Evolutionary conservation across 2,888 invertebrate genomes (phyloP).

Genomic region (Leucozona laternaria): DNA sequence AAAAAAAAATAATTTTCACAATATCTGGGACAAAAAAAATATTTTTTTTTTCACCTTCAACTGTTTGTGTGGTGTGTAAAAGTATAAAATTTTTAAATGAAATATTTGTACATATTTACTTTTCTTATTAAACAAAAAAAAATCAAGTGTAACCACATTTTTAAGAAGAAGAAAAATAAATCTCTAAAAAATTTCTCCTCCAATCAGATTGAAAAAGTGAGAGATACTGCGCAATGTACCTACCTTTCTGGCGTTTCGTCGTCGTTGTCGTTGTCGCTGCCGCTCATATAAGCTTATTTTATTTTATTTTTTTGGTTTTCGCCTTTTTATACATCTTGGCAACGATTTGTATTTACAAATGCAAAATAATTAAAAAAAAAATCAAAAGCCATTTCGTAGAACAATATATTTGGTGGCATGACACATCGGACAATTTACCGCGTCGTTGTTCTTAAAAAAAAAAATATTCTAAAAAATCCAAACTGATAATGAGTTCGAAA

Average conservation of each 20-base stretch:
- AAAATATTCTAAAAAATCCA: not conserved
- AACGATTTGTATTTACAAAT: slow-evolving; percentile 65
- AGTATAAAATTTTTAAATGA: not conserved
- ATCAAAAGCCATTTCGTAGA: slow-evolving; percentile 30
- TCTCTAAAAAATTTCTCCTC: slow-evolving; percentile 25
- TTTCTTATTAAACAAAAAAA: slow-evolving; percentile 39
- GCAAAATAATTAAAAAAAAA: slow-evolving; percentile 38
- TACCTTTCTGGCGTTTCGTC: slow-evolving; percentile 43
- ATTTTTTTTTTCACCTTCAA: slow-evolving; percentile 18
- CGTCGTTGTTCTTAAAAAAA: slow-evolving; percentile 31
- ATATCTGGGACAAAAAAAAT: slow-evolving; percentile 43
- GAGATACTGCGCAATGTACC: slow-evolving; percentile 55
- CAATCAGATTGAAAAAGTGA: not conserved
- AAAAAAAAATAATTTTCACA: slow-evolving; percentile 4
- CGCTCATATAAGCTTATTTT: slow-evolving; percentile 9
- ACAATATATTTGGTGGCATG: slow-evolving; percentile 47
- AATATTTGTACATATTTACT: slow-evolving; percentile 2
- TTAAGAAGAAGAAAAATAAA: slow-evolving; percentile 22
- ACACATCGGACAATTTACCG: slow-evolving; percentile 53
- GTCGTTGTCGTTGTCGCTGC: not conserved
- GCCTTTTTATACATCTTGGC: slow-evolving; percentile 52
- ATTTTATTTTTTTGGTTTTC: slow-evolving; percentile 23
- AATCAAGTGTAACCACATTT: slow-evolving; percentile 60
- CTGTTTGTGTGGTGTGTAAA: not conserved
- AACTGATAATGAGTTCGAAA: slow-evolving; percentile 16